Base-by-base conservation (phyloP, 2,113 vertebrate species). In the Donacobius atricapilla region DNA sequence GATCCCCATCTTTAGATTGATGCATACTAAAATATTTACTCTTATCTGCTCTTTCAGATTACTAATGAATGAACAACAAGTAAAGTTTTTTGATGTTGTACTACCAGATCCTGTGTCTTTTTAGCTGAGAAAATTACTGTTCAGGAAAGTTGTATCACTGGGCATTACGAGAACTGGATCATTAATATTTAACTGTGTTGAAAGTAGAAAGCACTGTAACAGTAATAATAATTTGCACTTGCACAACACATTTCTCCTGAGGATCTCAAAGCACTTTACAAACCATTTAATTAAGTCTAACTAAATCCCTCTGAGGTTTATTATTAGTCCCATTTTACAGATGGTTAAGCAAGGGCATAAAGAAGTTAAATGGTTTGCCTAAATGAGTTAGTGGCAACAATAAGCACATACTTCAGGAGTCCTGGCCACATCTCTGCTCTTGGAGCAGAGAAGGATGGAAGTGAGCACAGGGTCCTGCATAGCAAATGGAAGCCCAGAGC, bases 261-360 rank as follows among this genome's bases (percentile, higher is more conserved):
- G 95, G 90, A 96, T 97, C 95, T 96, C 92, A 92, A 96, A 96
- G 95, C 93, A 96, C 94, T 95, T 96, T 95, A 92, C 92, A 96
- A 97, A 96, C 93, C 88, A 92, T 96, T 97, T 97, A 96, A 95
- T 97, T 97, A 97, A 96, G 95, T 90, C 83, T 96, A 89, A 83
- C 80, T 93, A 88, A 97, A 95, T 93, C 90, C 94, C 96, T 96
- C 80, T 35, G 96, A 93, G 95, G 92, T 95, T 95, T 95, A 89
- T 95, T 93, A 95, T 96, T 95, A 96, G 94, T 95, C 96, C 93
- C 90, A 82, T 96, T 97, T 97, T 96, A 95, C 96, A 97, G 96
- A 95, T 96, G 93, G 94, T 96, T 96, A 96, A 94, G 88, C 93
- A 96, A 89, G 94, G 95, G 95, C 96, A 90, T 94, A 95, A 96